A percentile compares a stretch with the other conserved stretches of the same genome.
These are phyloP conservation scores for Phyllotreta striolata DNA, from an alignment of 2,888 invertebrate species.

Conservation along the genomic window DNA sequence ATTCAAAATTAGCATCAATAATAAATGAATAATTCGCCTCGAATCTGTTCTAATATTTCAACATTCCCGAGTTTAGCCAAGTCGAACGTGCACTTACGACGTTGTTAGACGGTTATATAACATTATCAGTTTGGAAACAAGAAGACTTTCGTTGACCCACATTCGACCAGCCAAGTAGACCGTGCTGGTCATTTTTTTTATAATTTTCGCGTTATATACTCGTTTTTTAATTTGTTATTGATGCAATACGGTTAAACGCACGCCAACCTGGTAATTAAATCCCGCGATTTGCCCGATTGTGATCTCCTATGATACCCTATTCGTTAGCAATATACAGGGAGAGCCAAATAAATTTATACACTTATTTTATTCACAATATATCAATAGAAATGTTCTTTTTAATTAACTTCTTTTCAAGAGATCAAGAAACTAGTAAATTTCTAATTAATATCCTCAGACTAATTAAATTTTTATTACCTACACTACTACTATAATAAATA, in stretches of 20 bases:
- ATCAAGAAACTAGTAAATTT: no score
- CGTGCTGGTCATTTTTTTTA: slow-evolving; percentile 29
- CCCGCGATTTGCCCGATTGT: no score
- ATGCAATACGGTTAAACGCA: slow-evolving; percentile 5
- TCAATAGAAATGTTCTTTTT: no score
- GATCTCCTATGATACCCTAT: no score
- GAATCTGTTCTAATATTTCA: slow-evolving; percentile 6
- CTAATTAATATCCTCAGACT: no score
- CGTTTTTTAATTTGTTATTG: background rate
- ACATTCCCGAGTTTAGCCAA: slow-evolving; percentile 6
- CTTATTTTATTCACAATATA: no score
- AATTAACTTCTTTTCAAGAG: no score
- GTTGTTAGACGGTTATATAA: slow-evolving; percentile 39
- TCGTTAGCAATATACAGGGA: no score
- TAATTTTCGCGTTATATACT: slow-evolving; percentile 17
- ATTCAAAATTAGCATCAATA: slow-evolving; percentile 1
- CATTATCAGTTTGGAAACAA: slow-evolving; percentile 39
- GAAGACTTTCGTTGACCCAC: slow-evolving; percentile 44
- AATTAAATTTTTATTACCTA: no score
- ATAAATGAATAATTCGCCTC: slow-evolving; percentile 3
- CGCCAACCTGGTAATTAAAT: background rate
- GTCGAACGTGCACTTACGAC: slow-evolving; percentile 9
- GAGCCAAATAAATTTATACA: no score
- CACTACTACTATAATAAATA: no score
- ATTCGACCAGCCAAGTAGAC: slow-evolving; percentile 29